Evolutionary conservation across 1,140 invertebrate species (phyloP), one percentile per base, ranked within the genome.

Genomic region (Meloidogyne chitwoodi): DNA sequence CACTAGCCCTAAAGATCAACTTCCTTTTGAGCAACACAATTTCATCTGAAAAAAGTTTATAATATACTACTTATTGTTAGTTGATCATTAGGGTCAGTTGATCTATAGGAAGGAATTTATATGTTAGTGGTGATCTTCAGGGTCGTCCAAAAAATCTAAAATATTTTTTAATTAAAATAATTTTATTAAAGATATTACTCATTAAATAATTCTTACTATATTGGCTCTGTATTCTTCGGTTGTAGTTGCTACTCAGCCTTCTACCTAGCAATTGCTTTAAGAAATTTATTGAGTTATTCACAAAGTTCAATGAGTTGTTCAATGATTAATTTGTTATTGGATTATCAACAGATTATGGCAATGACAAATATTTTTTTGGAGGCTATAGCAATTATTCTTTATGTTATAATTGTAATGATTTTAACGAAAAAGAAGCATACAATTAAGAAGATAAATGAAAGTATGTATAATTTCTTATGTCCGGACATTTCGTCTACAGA

Each of bases 351-450:
- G 19, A 56, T 56, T n/a, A 56, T 56, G 48, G 48, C 48, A 19
- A 56, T 56, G 16, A 56, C 68, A 44, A 70, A 70, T 44, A 56
- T 70, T 44, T 14, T 41, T 8, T n/a, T 70, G 1, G 68, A 70
- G 10, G 26, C 61, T 19, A 29, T 70, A 22, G 38, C 31, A 70
- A 70, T 70, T 44, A 27, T 22, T 24, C 8, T 70, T 27, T 70
- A 70, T 61, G 2, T 70, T 10, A 10, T 31, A 70, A 70, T 22
- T 44, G 31, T 34, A 29, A 41, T 56, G n/a, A 44, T 44, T 56
- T n/a, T 56, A 70, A 22, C 19, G 6, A 70, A 38, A 38, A 44
- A 38, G 34, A 44, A 56, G 48, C 4, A n/a, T 56, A n/a, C 4
- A n/a, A 14, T 56, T n/a, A 56, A 22, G 10, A 56, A 56, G n/a